Percentiles rank a stretch among this genome's conserved stretches.
Evolutionary conservation across 2,113 vertebrate genomes (phyloP).

Genomic region (Ceratotherium simum): DNA sequence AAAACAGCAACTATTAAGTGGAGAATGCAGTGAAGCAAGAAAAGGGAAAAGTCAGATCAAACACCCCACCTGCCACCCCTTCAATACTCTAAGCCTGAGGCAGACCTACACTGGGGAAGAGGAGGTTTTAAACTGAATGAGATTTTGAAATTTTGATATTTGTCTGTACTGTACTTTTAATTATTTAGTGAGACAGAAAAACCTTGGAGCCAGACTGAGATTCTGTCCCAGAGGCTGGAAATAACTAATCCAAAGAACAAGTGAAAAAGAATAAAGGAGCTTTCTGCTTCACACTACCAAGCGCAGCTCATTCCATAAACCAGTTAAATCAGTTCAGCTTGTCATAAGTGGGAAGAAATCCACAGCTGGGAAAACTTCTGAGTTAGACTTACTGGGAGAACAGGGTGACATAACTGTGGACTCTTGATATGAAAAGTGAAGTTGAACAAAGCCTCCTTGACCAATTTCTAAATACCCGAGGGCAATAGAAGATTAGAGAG

Average conservation of each 20-base stretch:
- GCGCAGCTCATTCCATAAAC: constrained; percentile 21
- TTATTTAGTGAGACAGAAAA: constrained; percentile 6
- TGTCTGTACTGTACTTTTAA: not conserved
- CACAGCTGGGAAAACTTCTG: not conserved
- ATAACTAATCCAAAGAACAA: constrained; percentile 24
- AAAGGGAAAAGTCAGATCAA: not conserved
- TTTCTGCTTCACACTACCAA: constrained; percentile 15
- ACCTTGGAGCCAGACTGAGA: not conserved
- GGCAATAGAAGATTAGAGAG: not conserved
- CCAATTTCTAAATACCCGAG: not conserved
- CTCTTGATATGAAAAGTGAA: not conserved
- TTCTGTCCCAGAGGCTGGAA: not conserved
- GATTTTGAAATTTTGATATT: not conserved
- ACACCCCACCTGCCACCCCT: not conserved
- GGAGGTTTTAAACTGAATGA: not conserved
- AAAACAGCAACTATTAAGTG: not conserved
- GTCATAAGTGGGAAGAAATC: not conserved
- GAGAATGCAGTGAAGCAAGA: not conserved
- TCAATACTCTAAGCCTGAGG: not conserved
- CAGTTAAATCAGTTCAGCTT: constrained; percentile 19
- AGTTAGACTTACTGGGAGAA: not conserved
- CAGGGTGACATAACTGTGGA: not conserved
- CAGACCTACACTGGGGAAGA: not conserved
- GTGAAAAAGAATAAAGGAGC: not conserved
- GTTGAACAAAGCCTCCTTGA: not conserved